phyloP scores from a whole-genome alignment of 1,140 invertebrate genomes.

The Philotrypesis tridentata region DNA sequence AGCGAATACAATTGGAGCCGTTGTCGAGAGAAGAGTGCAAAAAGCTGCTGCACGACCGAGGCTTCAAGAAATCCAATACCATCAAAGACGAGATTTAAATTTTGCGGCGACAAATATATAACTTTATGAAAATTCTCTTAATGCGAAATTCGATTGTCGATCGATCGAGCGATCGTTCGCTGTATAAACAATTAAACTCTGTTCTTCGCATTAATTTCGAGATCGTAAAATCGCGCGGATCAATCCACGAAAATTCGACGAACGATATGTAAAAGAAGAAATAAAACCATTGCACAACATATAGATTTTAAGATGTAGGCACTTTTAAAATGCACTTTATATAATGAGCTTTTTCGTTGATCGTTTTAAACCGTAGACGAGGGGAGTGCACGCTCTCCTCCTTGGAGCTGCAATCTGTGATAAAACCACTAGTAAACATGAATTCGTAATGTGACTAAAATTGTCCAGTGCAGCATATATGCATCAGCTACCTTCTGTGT shows the following conservation, averaged over 20 bases:
- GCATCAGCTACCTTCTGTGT: slow-evolving; percentile 37
- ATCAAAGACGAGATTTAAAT: slow-evolving; percentile 67
- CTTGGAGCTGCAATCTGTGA: slow-evolving; percentile 57
- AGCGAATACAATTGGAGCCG: slow-evolving; percentile 77
- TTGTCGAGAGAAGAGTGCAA: slow-evolving; percentile 81
- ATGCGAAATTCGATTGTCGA: background rate
- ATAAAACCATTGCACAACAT: slow-evolving; percentile 40
- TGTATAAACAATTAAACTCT: background rate
- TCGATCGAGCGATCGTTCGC: slow-evolving; percentile 26
- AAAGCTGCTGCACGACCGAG: slow-evolving; percentile 77
- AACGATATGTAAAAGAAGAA: background rate
- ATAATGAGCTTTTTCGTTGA: slow-evolving; percentile 30
- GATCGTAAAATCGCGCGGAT: background rate
- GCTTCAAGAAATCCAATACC: slow-evolving; percentile 74
- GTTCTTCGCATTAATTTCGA: background rate
- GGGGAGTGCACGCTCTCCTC: slow-evolving; percentile 41
- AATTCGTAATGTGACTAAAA: slow-evolving; percentile 45
- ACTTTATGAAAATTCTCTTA: slow-evolving; percentile 47
- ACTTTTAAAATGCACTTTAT: slow-evolving; percentile 40
- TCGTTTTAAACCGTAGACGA: slow-evolving; percentile 47
- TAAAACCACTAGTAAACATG: slow-evolving; percentile 51
- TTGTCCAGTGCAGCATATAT: slow-evolving; percentile 49
- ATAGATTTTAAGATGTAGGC: slow-evolving; percentile 46
- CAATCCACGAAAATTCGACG: slow-evolving; percentile 26
- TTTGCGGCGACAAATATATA: slow-evolving; percentile 31